Conservation (phyloP, 2,797 vertebrate genomes). For the Basileuterus tristriatus region DNA sequence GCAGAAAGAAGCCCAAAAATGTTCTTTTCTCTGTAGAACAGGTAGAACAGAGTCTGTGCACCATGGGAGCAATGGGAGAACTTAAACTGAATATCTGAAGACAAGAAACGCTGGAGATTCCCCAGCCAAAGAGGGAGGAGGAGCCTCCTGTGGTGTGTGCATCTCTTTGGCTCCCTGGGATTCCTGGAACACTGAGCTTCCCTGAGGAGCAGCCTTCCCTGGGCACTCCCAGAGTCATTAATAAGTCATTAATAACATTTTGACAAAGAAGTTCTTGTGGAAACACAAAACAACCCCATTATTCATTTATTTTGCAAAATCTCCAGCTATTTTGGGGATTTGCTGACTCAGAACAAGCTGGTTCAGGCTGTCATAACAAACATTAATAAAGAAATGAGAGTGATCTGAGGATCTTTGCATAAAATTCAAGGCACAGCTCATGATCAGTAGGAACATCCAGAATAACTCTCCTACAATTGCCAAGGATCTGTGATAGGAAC, state of each 20-base stretch:
- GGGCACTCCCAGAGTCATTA: neutral
- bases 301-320: neutral
- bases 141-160: neutral
- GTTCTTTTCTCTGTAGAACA: neutral
- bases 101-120: neutral
- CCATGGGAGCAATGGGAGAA: accelerated
- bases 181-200: neutral
- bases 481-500: neutral
- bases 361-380: neutral
- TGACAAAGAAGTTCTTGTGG: neutral
- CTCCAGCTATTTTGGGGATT: neutral
- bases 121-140: neutral
- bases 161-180: neutral
- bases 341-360: neutral
- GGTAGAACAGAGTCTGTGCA: neutral
- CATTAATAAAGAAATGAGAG: neutral
- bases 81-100: neutral
- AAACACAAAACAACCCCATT: neutral
- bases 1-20: neutral
- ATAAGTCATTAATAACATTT: neutral
- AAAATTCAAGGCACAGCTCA: neutral
- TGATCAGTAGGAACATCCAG: neutral
- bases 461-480: neutral
- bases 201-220: neutral
- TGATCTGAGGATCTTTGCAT: neutral